phyloP scores from a whole-genome alignment of 2,888 invertebrate genomes.

The Spisula solida region DNA sequence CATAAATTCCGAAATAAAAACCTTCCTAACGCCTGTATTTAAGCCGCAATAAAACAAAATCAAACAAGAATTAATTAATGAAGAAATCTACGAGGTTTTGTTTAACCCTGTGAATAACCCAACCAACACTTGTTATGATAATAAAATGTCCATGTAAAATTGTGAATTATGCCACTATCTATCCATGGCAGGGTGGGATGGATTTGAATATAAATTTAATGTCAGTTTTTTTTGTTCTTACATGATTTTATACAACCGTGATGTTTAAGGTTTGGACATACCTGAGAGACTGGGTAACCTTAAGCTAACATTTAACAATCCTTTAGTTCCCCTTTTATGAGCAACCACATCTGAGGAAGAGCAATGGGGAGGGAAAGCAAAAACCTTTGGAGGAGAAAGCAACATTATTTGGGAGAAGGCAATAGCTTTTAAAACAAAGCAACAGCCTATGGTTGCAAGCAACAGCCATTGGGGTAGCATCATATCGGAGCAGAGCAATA shows the following conservation, averaged over 20 bases:
- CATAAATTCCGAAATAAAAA: conserved; percentile 58
- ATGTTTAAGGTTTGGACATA: not conserved
- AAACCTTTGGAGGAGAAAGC: no score
- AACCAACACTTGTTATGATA: conserved; percentile 47
- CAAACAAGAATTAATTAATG: conserved; percentile 71
- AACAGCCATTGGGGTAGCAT: no score
- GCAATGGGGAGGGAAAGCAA: no score
- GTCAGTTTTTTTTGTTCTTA: conserved; percentile 33
- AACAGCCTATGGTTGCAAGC: no score
- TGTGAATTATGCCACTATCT: conserved; percentile 34
- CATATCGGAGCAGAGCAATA: no score
- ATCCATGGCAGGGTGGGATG: conserved; percentile 48
- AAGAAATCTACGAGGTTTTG: conserved; percentile 59
- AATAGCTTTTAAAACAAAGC: no score
- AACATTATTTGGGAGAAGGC: no score
- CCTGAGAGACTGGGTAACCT: not conserved
- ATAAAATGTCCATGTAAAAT: conserved; percentile 55
- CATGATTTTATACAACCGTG: conserved; percentile 1
- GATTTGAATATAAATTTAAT: conserved; percentile 43
- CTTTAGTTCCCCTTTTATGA: no score
- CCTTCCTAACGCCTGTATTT: conserved; percentile 39
- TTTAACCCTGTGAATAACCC: conserved; percentile 43
- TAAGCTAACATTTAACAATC: no score
- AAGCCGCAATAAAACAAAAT: conserved; percentile 65
- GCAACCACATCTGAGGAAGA: no score